Evolutionary conservation across 1,140 invertebrate species (phyloP), one percentile per base, ranked within the genome.

Genomic region (Papilio aristodemus): DNA sequence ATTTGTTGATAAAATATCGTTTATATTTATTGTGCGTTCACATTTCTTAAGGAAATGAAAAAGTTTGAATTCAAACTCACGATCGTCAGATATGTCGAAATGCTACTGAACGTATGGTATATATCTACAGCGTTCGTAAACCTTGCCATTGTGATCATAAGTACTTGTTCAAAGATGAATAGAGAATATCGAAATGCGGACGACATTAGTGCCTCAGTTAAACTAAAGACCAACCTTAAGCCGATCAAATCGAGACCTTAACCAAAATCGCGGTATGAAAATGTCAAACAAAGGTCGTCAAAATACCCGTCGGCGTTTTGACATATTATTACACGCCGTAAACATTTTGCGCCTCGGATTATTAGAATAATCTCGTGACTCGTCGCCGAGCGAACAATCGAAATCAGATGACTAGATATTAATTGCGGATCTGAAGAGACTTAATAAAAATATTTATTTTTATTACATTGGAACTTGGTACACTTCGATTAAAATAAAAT

Each of bases 241-340:
- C 41, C n/a, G 22, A 41, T 43, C 37, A 36, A 66, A 11, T 4
- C 11, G 41, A 32, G 63, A 38, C 63, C 63, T 66, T 66, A 66
- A 46, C 58, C 72, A 74, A 73, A 74, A 80, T 81, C 77, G 70
- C 71, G 72, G 68, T 71, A 74, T 41, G 70, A 58, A 84, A 87
- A 87, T 86, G 84, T 79, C 83, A 85, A 77, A 5, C 72, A 83
- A 85, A 87, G 84, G 84, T 85, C 82, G 71, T 38, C 69, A 46
- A 67, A 70, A 82, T 75, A 70, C 67, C 73, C 71, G 70, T 67
- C 68, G 71, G 60, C 71, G 69, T 68, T 78, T 77, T 78, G 71
- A 77, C 68, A 71, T 75, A 75, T 68, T 67, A 71, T 74, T 25
- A 69, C 71, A 57, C 41, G 60, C 36, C 41, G 57, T 50, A 68